A percentile compares a stretch with the other conserved stretches of the same genome.
Conservation (phyloP, 2,797 vertebrate genomes). For the Chelidonichthys spinosus region DNA sequence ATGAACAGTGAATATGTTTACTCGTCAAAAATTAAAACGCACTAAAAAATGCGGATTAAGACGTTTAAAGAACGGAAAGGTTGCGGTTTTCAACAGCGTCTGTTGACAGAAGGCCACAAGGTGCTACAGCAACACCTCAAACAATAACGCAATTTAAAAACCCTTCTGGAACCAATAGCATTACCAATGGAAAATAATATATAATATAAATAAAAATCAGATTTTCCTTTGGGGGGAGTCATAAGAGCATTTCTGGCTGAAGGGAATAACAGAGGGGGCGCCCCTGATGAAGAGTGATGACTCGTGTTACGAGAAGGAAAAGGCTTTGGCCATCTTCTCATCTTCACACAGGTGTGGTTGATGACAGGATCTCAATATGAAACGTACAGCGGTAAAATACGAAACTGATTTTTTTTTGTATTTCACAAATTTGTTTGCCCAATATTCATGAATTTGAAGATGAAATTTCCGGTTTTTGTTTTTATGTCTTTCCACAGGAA, state of each 20-base stretch:
- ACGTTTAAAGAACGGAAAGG: not conserved
- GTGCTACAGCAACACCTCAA: not conserved
- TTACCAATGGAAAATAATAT: not conserved
- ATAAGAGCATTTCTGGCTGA: conserved; percentile 3
- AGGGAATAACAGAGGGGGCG: conserved; percentile 22
- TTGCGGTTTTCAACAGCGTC: too few relatives aligned
- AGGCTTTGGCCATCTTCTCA: conserved; percentile 2
- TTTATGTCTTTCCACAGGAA: not conserved
- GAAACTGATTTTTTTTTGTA: not conserved
- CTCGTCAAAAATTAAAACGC: not conserved
- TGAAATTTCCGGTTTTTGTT: not conserved
- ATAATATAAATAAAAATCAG: not conserved
- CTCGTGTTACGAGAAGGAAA: conserved; percentile 26
- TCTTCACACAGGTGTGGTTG: conserved; percentile 41
- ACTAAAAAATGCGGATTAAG: not conserved
- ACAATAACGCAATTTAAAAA: not conserved
- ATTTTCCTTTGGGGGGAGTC: conserved; percentile 31
- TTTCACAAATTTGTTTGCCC: not conserved
- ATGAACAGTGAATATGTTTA: not conserved
- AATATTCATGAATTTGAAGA: not conserved
- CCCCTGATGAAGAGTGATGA: conserved; percentile 39
- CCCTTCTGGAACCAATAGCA: not conserved
- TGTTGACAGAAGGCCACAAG: not conserved
- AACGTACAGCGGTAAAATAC: not conserved
- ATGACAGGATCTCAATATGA: conserved; percentile 35